Evolutionary conservation across 2,888 invertebrate species (phyloP).

Genomic region (Pristionchus japonicus): DNA sequence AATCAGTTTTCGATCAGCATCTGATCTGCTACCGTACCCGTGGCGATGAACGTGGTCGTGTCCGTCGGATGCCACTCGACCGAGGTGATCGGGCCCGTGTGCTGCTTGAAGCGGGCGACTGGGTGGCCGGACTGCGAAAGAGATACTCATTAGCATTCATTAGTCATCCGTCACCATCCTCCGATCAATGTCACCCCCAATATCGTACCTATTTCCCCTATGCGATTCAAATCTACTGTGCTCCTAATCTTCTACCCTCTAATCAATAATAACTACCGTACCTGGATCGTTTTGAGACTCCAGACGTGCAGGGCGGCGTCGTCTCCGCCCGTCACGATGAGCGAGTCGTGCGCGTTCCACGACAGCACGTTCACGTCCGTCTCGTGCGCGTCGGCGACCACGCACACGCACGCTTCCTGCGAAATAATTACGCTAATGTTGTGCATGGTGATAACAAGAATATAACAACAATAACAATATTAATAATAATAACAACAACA

Average conservation of each 20-base stretch:
- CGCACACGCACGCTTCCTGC: constrained; percentile 90
- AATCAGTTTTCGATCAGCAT: too few species aligned
- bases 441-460: not conserved
- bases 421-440: not conserved
- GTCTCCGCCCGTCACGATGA: constrained; percentile 94
- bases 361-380: constrained; percentile 96
- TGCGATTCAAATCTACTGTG: too few species aligned
- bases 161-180: too few species aligned
- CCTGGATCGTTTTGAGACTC: constrained; percentile 91
- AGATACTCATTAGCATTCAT: not conserved
- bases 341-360: constrained; percentile 88
- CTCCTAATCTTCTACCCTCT: too few species aligned
- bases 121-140: constrained; percentile 80
- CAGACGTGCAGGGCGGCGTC: constrained; percentile 94
- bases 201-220: too few species aligned
- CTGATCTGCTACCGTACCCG: constrained; percentile 81
- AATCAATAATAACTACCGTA: constrained; percentile 55
- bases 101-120: constrained; percentile 94
- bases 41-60: constrained; percentile 91
- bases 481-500: too few species aligned
- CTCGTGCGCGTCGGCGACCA: constrained; percentile 86
- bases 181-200: too few species aligned
- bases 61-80: constrained; percentile 96
- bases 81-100: constrained; percentile 91
- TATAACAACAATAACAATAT: not conserved